phyloP scores from a whole-genome alignment of 2,797 vertebrate genomes.

The Protosalanx chinensis region DNA sequence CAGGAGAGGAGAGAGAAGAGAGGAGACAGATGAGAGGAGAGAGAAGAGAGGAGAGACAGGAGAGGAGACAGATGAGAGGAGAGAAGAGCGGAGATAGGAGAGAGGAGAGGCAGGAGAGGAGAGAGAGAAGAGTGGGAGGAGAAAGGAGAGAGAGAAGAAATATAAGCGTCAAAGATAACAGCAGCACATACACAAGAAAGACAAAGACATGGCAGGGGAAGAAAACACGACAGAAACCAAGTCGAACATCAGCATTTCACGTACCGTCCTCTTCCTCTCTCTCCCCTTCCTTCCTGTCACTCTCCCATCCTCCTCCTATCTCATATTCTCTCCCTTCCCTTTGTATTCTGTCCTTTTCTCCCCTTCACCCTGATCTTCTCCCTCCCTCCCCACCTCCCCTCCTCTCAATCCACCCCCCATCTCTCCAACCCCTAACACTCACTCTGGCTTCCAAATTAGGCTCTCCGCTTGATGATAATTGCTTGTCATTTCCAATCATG shows the following conservation, averaged over 20 bases:
- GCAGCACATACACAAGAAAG: background rate
- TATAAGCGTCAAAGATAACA: background rate
- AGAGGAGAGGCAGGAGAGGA: background rate
- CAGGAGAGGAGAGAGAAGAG: background rate
- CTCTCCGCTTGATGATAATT: conserved; percentile 65
- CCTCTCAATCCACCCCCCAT: conserved; percentile 31
- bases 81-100: background rate
- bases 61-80: too few relatives aligned
- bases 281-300: conserved; percentile 5
- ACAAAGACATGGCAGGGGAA: background rate
- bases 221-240: background rate
- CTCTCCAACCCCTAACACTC: conserved; percentile 13
- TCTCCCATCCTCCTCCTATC: background rate
- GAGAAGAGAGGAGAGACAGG: too few relatives aligned
- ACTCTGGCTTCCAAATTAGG: conserved; percentile 44
- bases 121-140: background rate
- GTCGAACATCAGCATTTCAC: background rate
- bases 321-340: conserved; percentile 1
- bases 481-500: conserved; percentile 62
- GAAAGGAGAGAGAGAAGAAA: background rate
- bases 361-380: conserved; percentile 23
- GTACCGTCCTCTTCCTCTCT: background rate
- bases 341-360: conserved; percentile 33
- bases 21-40: background rate
- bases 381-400: background rate